Evolutionary conservation across 2,113 vertebrate genomes (phyloP), one percentile per base, ranked within the genome.

Genomic region (Poeciliopsis prolifica): DNA sequence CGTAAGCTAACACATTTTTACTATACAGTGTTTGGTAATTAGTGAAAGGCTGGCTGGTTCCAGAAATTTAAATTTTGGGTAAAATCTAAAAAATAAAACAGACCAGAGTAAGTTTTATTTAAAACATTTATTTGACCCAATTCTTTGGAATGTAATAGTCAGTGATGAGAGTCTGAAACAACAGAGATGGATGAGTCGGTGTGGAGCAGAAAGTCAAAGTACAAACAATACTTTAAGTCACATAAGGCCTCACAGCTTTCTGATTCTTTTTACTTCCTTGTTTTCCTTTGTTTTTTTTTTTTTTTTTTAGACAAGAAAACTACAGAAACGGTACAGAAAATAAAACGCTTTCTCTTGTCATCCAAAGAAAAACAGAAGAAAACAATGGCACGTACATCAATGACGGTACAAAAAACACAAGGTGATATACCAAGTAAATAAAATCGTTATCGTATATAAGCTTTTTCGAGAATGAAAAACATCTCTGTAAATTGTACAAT

Each of bases 81-180:
- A 14, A 61, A 29, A 29, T n/a, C 4, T 6, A 31, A 62, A 9
- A 26, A 24, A 37, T 74, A 75, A 64, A 87, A 77, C 22, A 33
- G 26, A 83, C 3, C 0, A 13, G 19, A 68, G 54, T 8, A 15
- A 17, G 14, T 70, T 86, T 91, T 93, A 91, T 80, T 89, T 87
- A 86, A 93, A 93, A 94, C 93, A 93, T 94, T 94, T 94, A 94
- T 94, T 94, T 90, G 72, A 92, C 88, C 92, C 87, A 92, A 92
- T 89, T 93, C 90, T 94, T 94, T 93, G 91, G 92, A 94, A 93
- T 93, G 92, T 93, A 87, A 91, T 93, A 92, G 89, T 94, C 89
- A 83, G 82, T 86, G 90, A 91, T 90, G 84, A 77, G 78, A 88
- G 79, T 90, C 82, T 77, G 84, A 82, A 85, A 92, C 84, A 81